Percentiles rank a stretch among this genome's conserved stretches.
phyloP scores from a whole-genome alignment of 2,797 vertebrate species.

The Protonibea diacanthus region DNA sequence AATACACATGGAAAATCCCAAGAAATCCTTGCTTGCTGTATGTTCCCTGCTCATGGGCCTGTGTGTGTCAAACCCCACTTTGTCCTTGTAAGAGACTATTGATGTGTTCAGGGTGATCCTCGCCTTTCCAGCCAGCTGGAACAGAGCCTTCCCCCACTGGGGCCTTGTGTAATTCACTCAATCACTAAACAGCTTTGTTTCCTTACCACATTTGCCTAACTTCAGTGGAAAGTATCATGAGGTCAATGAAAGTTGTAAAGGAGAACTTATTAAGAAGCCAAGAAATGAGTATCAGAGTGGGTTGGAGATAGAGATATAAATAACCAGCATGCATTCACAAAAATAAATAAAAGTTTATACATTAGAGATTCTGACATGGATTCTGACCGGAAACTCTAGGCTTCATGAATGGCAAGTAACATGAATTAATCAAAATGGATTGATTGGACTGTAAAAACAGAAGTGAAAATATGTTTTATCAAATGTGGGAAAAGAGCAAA shows the following conservation, averaged over 20 bases:
- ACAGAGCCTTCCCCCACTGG: not conserved
- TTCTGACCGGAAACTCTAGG: not conserved
- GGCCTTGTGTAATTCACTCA: not conserved
- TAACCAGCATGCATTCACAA: no score
- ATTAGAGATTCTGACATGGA: not conserved
- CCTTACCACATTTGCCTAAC: not conserved
- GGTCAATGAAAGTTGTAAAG: not conserved
- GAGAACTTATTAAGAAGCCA: not conserved
- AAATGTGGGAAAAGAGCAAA: constrained; percentile 19
- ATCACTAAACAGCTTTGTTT: not conserved
- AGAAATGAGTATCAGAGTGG: not conserved
- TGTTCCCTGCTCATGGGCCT: not conserved
- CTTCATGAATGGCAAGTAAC: not conserved
- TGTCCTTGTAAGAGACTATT: no score
- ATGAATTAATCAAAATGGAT: not conserved
- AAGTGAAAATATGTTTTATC: constrained; percentile 24
- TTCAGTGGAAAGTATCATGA: not conserved
- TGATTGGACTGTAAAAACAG: constrained; percentile 27
- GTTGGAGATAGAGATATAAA: no score
- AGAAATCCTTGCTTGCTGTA: not conserved
- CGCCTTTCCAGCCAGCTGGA: not conserved
- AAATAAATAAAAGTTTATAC: not conserved
- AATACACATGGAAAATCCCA: constrained; percentile 3
- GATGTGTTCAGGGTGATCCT: not conserved
- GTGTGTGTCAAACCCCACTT: not conserved